Evolutionary conservation across 1,140 invertebrate genomes (phyloP), one percentile per base, ranked within the genome.

Genomic region (Aphelinus atriplicis): DNA sequence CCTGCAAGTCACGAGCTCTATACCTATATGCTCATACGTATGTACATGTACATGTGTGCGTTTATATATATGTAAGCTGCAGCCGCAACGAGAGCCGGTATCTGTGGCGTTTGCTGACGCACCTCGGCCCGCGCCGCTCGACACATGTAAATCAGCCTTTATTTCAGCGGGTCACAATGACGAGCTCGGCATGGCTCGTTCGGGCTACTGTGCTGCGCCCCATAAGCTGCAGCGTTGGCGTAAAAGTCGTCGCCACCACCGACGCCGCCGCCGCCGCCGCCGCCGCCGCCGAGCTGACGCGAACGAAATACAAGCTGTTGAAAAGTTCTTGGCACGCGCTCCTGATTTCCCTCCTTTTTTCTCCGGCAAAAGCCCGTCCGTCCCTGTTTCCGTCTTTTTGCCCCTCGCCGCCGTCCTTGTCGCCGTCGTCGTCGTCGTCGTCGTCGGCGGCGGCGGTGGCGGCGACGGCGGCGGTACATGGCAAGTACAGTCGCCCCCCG

Each of bases 261-360:
- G 26, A 26, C 26, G 26, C 26, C 26, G 26, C 26, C 26, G 26
- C 26, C 26, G 26, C 26, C 26, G 26, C 26, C 26, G 26, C 26
- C 26, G 26, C 26, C 26, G 26, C 26, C 26, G 26, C 26, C 26
- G 26, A 67, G 53, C 65, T 67, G 65, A 56, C 65, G 65, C 55
- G 71, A 80, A 81, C 75, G 79, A 81, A 81, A 81, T 81, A 81
- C 77, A 77, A 76, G 72, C 71, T 73, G 77, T 75, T 78, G 78
- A 79, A 76, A 81, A 80, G 70, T 80, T 81, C 71, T 80, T 81
- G 79, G 73, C 76, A 77, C 71, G 78, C 70, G 62, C 66, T 80
- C 72, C 61, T 71, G 65, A 3, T 51, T 71, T 42, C 47, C 26
- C 53, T 53, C 48, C 55, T 7, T 46, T 9, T 6, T 63, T 48